Evolutionary conservation across 2,113 vertebrate species (phyloP), one percentile per base, ranked within the genome.

Genomic region (Dasypus novemcinctus): DNA sequence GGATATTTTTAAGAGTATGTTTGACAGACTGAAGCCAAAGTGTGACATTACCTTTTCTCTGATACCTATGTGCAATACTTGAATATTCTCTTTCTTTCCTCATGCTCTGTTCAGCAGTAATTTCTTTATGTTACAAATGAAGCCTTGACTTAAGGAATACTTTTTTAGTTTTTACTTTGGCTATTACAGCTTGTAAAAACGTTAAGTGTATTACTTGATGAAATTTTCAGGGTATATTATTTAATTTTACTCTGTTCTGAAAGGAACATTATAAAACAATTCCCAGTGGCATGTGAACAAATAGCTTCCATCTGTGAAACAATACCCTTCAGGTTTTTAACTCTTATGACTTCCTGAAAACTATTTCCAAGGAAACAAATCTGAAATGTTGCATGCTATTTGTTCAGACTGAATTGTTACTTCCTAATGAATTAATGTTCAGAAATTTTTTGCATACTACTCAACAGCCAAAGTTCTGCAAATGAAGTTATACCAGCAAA

Each of bases 261-360:
- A 95, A 91, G 54, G 43, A 93, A 64, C 92, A 75, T 85, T 92
- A 85, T 61, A 72, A 78, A 95, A 76, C 92, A 90, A 89, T 95
- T 91, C 94, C 84, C 83, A 71, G 17, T 59, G 88, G 75, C 17
- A 17, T 38, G 15, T 10, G 79, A 85, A 92, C 89, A 97, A 96
- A 95, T 86, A 80, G 69, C 66, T 93, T 95, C 94, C 96, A 91
- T 96, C 95, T 78, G 83, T 54, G 88, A 95, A 96, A 97, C 78
- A 95, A 97, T 87, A 66, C n/a, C 61, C 75, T 95, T 94, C 87
- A 93, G 88, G 57, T 86, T 93, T 93, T 94, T 96, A 93, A 91
- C 80, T 93, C 93, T 76, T 72, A 54, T 41, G 11, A n/a, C 78
- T 95, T 97, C 93, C 72, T 93, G 57, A 66, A 74, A 90, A 57